Conservation (phyloP, 1,140 invertebrate species). For the Drosophila sulfurigaster region DNA sequence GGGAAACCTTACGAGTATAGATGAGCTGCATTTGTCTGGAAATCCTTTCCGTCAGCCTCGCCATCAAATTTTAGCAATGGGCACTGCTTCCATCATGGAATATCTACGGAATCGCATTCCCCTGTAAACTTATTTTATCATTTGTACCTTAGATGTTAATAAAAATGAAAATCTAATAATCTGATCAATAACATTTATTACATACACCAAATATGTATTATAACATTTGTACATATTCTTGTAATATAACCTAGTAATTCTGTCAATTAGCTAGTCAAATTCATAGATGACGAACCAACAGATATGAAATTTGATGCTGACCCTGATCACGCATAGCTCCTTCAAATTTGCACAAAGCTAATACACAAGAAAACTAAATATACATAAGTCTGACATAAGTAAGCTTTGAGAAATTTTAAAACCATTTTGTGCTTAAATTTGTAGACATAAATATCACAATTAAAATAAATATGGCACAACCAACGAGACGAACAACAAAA, state of each 20-base stretch:
- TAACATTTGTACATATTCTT: too few relatives aligned
- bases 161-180: too few relatives aligned
- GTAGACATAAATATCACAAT: background rate
- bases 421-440: background rate
- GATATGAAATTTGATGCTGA: too few relatives aligned
- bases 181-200: too few relatives aligned
- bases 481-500: background rate
- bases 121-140: slow-evolving; percentile 8
- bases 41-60: slow-evolving; percentile 94
- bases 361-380: too few relatives aligned
- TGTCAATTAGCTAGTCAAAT: too few relatives aligned
- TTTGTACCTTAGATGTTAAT: too few relatives aligned
- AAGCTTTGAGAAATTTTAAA: background rate
- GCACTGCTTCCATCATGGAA: slow-evolving; percentile 91
- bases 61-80: slow-evolving; percentile 92
- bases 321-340: too few relatives aligned
- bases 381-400: background rate
- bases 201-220: too few relatives aligned
- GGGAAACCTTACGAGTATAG: slow-evolving; percentile 91
- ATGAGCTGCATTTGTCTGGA: slow-evolving; percentile 89
- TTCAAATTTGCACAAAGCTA: too few relatives aligned
- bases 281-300: too few relatives aligned
- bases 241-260: too few relatives aligned
- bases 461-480: background rate
- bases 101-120: slow-evolving; percentile 93